Conservation (phyloP, 1,140 invertebrate genomes). For the Chionoecetes opilio region DNA sequence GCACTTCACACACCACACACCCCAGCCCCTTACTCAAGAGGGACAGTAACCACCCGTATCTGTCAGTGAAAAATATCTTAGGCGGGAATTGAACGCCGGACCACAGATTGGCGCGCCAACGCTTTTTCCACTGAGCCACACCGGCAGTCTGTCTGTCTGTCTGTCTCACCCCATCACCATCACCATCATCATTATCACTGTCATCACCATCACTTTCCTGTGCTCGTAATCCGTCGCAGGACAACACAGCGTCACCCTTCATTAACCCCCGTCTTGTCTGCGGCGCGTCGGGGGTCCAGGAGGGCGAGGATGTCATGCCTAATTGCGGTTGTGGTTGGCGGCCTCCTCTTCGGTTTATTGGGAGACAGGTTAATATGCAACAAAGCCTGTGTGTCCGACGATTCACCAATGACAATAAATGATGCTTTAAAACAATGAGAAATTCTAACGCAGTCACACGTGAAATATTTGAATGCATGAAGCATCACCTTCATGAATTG, state of each 20-base stretch:
- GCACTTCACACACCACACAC: no score
- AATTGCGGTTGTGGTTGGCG: conserved; percentile 85
- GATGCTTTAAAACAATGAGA: not conserved
- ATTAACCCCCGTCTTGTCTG: conserved; percentile 34
- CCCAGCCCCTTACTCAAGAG: no score
- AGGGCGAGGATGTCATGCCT: conserved; percentile 85
- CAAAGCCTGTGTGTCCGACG: not conserved
- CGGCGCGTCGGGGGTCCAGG: conserved; percentile 82
- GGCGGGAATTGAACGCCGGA: no score
- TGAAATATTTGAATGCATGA: no score
- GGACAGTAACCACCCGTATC: no score
- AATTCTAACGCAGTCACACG: not conserved
- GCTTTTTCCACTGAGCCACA: no score
- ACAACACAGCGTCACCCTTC: no score
- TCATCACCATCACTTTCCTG: not conserved
- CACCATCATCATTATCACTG: not conserved
- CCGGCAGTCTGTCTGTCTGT: no score
- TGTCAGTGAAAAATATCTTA: no score
- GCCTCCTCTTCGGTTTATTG: conserved; percentile 85
- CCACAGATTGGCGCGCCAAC: no score
- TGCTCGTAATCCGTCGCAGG: no score
- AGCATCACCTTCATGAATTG: no score
- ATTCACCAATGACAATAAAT: not conserved
- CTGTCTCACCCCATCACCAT: not conserved
- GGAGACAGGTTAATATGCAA: conserved; percentile 84